phyloP scores from a whole-genome alignment of 2,113 vertebrate genomes.

The Anhinga anhinga region DNA sequence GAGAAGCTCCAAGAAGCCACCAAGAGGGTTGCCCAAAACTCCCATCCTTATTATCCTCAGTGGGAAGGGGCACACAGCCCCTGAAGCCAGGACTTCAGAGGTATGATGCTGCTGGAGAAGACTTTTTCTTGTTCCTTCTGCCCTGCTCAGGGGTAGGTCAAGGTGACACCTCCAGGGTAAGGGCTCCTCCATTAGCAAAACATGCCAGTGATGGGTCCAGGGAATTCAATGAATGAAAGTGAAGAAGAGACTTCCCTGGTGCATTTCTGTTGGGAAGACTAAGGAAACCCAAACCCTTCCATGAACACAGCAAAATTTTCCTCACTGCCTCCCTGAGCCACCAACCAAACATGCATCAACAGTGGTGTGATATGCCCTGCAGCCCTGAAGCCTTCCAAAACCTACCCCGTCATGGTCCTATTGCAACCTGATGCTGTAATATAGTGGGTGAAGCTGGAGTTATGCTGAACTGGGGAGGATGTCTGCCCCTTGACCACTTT shows the following conservation, averaged over 20 bases:
- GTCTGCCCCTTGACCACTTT: background rate
- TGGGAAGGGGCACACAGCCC: background rate
- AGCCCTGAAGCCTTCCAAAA: background rate
- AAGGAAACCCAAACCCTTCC: background rate
- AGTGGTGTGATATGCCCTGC: background rate
- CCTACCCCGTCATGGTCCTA: background rate
- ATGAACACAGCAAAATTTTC: background rate
- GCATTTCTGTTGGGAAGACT: background rate
- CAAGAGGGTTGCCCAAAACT: background rate
- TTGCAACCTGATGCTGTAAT: background rate
- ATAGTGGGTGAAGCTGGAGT: background rate
- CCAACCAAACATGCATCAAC: background rate
- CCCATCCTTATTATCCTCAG: background rate
- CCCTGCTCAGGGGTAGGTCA: background rate
- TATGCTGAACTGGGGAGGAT: background rate
- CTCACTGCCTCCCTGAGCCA: background rate
- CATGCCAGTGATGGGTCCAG: background rate
- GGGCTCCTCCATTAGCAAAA: background rate
- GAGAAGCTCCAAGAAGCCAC: background rate
- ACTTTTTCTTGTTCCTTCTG: background rate
- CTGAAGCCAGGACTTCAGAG: background rate
- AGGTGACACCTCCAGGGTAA: background rate
- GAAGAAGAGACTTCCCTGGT: background rate
- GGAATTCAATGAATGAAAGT: background rate
- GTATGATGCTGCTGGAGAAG: background rate